Evolutionary conservation across 2,797 vertebrate genomes (phyloP).

Genomic region (Falco rusticolus): DNA sequence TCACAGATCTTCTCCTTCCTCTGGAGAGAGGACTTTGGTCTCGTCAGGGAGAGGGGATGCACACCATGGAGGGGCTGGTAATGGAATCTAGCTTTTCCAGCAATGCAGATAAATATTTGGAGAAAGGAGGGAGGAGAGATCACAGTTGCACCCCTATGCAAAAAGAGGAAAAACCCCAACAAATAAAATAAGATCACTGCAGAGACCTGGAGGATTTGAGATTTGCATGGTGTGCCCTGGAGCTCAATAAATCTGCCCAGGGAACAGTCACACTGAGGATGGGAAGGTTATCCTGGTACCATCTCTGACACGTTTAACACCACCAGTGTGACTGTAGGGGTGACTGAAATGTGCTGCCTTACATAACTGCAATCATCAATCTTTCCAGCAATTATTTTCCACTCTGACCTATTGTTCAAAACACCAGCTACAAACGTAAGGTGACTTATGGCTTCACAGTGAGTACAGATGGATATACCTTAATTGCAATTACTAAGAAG

Average conservation of each 20-base stretch:
- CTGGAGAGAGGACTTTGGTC: neutral
- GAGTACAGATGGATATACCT: fast-evolving
- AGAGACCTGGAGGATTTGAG: neutral
- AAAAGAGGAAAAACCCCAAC: neutral
- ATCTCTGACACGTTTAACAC: fast-evolving
- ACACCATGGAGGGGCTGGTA: neutral
- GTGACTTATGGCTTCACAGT: fast-evolving
- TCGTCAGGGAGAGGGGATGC: neutral
- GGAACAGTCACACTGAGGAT: too few species aligned
- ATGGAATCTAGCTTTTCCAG: neutral
- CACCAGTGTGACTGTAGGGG: neutral
- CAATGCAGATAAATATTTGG: neutral
- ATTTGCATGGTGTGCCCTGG: neutral
- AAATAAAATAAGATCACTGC: neutral
- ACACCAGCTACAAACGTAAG: fast-evolving
- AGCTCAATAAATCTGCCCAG: neutral
- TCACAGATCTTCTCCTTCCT: neutral
- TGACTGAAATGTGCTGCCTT: fast-evolving
- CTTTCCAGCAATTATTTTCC: neutral
- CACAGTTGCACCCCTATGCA: neutral
- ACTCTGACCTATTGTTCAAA: neutral
- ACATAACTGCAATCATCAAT: neutral
- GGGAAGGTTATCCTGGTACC: neutral
- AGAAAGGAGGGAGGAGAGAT: neutral
- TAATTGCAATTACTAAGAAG: neutral